These are phyloP conservation scores for Antedon mediterranea DNA, from an alignment of 53 echinoderm and acorn worm species.

Conservation along the genomic window DNA sequence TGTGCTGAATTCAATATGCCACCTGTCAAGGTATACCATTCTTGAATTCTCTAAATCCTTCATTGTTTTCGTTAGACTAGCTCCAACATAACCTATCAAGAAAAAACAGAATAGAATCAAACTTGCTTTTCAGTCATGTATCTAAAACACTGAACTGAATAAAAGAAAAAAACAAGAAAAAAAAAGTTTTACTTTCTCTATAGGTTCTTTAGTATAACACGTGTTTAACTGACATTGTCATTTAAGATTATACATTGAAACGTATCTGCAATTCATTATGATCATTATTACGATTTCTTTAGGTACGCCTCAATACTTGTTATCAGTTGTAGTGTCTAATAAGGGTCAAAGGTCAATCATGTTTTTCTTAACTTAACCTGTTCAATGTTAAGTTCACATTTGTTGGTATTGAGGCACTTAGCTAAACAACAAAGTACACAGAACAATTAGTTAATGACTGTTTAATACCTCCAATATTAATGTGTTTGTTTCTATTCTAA, in stretches of 20 bases:
- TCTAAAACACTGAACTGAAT: neutral
- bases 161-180: too few relatives aligned
- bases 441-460: neutral
- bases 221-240: too few relatives aligned
- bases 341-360: neutral
- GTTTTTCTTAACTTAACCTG: neutral
- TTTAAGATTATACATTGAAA: too few relatives aligned
- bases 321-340: neutral
- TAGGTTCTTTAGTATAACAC: too few relatives aligned
- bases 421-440: neutral
- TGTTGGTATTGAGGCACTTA: neutral
- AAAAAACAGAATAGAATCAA: neutral
- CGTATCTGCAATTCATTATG: too few relatives aligned
- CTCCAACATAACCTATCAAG: constrained; percentile 71
- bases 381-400: neutral
- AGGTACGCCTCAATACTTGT: too few relatives aligned
- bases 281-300: too few relatives aligned
- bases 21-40: constrained; percentile 55
- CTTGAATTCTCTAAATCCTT: constrained; percentile 57
- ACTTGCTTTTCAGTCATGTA: too few relatives aligned
- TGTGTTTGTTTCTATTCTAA: neutral
- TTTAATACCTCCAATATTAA: neutral
- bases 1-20: constrained; percentile 98
- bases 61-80: constrained; percentile 56
- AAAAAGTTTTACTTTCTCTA: too few relatives aligned